phyloP scores from a whole-genome alignment of 2,888 invertebrate genomes.

The Teleogryllus oceanicus region DNA sequence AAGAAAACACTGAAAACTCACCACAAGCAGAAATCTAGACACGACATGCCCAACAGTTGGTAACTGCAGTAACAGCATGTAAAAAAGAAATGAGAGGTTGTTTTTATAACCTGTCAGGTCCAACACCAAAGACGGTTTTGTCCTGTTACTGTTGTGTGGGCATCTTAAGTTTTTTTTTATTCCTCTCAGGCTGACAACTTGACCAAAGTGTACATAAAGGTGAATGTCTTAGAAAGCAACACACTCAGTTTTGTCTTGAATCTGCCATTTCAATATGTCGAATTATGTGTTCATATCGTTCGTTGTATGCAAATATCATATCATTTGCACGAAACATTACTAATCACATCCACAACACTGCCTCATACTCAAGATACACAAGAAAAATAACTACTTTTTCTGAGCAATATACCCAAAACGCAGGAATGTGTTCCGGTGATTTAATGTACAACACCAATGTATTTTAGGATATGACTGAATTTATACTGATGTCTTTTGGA shows the following conservation, averaged over 20 bases:
- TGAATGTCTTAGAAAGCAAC: neutral
- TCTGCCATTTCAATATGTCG: neutral
- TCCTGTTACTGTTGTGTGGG: neutral
- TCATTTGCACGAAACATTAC: too few species aligned
- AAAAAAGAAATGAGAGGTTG: neutral
- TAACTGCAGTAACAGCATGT: constrained; percentile 18
- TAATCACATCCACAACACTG: too few species aligned
- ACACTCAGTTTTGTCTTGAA: neutral
- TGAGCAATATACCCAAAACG: too few species aligned
- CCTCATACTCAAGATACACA: too few species aligned
- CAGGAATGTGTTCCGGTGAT: too few species aligned
- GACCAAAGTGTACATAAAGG: constrained; percentile 10
- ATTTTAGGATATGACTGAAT: too few species aligned
- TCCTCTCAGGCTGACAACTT: neutral
- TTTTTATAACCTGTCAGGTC: neutral
- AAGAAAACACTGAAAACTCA: constrained; percentile 2
- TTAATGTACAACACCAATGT: too few species aligned
- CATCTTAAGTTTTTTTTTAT: neutral
- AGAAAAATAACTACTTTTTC: too few species aligned
- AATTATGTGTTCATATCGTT: neutral
- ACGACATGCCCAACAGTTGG: neutral
- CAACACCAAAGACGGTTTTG: constrained; percentile 4
- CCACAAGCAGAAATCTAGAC: neutral
- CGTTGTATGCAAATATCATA: neutral
- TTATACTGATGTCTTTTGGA: neutral